These are phyloP conservation scores for Sarcophaga subvicina DNA, from an alignment of 2,888 invertebrate genomes.

Conservation along the genomic window DNA sequence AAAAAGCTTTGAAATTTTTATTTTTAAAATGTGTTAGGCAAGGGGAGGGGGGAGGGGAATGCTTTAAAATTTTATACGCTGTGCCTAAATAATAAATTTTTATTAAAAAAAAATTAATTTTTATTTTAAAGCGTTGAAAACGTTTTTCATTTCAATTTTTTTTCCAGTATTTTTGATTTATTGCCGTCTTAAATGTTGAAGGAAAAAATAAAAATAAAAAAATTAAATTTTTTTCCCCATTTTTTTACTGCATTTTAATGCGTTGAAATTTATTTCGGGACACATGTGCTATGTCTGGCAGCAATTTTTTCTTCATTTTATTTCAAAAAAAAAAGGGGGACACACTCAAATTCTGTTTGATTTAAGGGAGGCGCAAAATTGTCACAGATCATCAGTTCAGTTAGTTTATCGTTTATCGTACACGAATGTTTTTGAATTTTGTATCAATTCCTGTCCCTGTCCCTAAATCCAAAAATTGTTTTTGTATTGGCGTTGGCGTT, in stretches of 20 bases:
- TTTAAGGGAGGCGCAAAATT: slow-evolving; percentile 62
- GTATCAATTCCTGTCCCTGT: too few species aligned
- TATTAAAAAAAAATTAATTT: slow-evolving; percentile 24
- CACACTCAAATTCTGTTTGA: slow-evolving; percentile 62
- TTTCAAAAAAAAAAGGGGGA: slow-evolving; percentile 63
- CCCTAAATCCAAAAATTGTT: neutral
- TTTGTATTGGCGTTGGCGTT: slow-evolving; percentile 17
- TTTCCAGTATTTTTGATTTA: slow-evolving; percentile 76
- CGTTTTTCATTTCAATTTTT: neutral
- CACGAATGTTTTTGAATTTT: too few species aligned
- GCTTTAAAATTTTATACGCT: slow-evolving; percentile 27
- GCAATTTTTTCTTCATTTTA: slow-evolving; percentile 68
- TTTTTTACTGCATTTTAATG: slow-evolving; percentile 79
- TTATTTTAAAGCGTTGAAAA: slow-evolving; percentile 11
- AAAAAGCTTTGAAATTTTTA: slow-evolving; percentile 34
- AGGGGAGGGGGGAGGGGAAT: slow-evolving; percentile 7
- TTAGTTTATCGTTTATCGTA: slow-evolving; percentile 7
- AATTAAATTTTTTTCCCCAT: slow-evolving; percentile 43
- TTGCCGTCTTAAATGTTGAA: slow-evolving; percentile 75
- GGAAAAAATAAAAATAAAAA: slow-evolving; percentile 60
- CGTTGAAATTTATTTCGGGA: slow-evolving; percentile 68
- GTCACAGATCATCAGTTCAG: slow-evolving; percentile 67
- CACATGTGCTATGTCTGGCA: slow-evolving; percentile 42
- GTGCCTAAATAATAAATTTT: slow-evolving; percentile 11
- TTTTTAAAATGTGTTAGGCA: slow-evolving; percentile 4